Percentiles rank a stretch among this genome's conserved stretches.
Evolutionary conservation across 2,888 invertebrate genomes (phyloP).

Genomic region (Eupithecia abbreviata): DNA sequence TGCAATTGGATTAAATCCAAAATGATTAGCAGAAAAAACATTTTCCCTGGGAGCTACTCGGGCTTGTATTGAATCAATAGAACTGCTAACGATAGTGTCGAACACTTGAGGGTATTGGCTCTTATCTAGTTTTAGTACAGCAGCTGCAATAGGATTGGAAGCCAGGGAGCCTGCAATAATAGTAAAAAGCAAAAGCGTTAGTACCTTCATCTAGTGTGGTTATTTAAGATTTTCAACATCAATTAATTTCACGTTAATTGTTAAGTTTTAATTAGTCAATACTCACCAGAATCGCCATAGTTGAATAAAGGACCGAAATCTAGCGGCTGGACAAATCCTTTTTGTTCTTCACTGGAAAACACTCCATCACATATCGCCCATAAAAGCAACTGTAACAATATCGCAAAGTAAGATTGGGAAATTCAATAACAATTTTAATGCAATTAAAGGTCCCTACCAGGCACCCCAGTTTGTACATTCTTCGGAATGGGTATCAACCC

Average conservation of each 20-base stretch:
- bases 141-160: conserved; percentile 74
- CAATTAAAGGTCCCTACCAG: conserved; percentile 64
- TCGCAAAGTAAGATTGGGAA: conserved; percentile 31
- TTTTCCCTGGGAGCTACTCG: conserved; percentile 71
- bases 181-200: conserved; percentile 53
- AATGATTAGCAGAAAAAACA: conserved; percentile 73
- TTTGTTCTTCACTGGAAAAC: conserved; percentile 63
- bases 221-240: neutral
- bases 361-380: conserved; percentile 74
- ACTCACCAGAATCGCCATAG: conserved; percentile 70
- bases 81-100: conserved; percentile 79
- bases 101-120: conserved; percentile 76
- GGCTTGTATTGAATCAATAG: conserved; percentile 74
- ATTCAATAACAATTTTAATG: conserved; percentile 14
- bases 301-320: conserved; percentile 83
- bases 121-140: conserved; percentile 76
- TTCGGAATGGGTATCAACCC: conserved; percentile 74
- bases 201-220: conserved; percentile 3
- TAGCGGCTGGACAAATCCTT: conserved; percentile 80
- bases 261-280: conserved; percentile 20
- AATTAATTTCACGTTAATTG: neutral
- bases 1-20: conserved; percentile 79
- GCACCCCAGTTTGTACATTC: conserved; percentile 71
- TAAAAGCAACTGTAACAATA: conserved; percentile 73
- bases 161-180: conserved; percentile 77